Evolutionary conservation across 2,888 invertebrate species (phyloP), one percentile per base, ranked within the genome.

Genomic region (Polydrusus tereticollis): DNA sequence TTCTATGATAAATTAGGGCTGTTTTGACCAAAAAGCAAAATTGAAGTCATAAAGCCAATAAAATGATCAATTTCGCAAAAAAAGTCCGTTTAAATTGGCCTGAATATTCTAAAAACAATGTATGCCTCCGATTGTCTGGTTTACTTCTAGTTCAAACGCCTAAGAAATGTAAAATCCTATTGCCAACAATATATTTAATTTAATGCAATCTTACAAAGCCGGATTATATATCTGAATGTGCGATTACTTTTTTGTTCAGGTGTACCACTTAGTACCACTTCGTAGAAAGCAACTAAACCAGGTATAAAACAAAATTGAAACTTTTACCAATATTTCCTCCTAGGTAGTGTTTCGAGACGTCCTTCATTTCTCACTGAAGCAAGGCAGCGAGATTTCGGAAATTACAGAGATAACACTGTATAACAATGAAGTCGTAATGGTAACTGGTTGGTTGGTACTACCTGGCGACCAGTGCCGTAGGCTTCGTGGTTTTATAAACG

Each of bases 231-330:
- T 69, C 62, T 62, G 62, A 69, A 59, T 59, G 62, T 62, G 21
- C 55, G 55, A 59, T 26, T 43, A 52, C 62, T 57, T 70, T 58
- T 64, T 58, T 66, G 66, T 50, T 66, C 55, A 33, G 55, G 52
- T 41, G 71, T 60, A 71, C 62, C 71, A 55, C 71, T 66, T 66
- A 63, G 55, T 71, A 60, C 72, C 47, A 57, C 45, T 67, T 68
- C 72, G 57, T 67, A 72, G 72, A 72, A 72, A 72, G 72, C 68
- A 33, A 58, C 62, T 38, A 62, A 72, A 68, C 57, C 72, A 62
- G 68, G 63, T 62, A 72, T 62, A 62, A 64, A 69, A 47, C 47
- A 43, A 68, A 50, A 62, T 43, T 38, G n/a, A 33, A 36, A 60
- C 65, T 71, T 71, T 71, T 71, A 71, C 66, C 66, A 52, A 52